These are phyloP conservation scores for Drosophila micromelanica DNA, from an alignment of 1,140 invertebrate genomes.

Conservation along the genomic window DNA sequence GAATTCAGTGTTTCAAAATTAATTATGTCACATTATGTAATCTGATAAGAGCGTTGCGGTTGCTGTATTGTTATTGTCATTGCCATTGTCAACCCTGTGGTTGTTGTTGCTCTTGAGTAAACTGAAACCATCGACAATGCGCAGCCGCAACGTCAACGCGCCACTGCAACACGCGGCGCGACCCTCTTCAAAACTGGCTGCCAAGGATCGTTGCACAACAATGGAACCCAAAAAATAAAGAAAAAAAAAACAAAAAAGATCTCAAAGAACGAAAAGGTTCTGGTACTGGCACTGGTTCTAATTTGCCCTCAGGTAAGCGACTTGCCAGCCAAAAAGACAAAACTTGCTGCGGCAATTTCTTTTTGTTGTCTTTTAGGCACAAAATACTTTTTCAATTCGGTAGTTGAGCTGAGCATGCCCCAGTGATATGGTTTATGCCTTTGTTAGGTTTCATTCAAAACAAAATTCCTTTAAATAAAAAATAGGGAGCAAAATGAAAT, in stretches of 20 bases:
- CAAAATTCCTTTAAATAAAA: conserved; percentile 23
- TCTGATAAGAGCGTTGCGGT: conserved; percentile 75
- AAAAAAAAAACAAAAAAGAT: neutral
- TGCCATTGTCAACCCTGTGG: conserved; percentile 17
- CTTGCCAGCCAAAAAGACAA: conserved; percentile 24
- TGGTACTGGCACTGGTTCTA: conserved; percentile 23
- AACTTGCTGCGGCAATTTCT: conserved; percentile 38
- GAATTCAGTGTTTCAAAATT: conserved; percentile 61
- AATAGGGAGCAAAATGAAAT: conserved; percentile 7
- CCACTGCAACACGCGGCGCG: conserved; percentile 37
- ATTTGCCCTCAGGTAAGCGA: conserved; percentile 43
- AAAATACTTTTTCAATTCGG: conserved; percentile 32
- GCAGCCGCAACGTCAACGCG: conserved; percentile 65
- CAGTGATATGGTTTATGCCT: conserved; percentile 28
- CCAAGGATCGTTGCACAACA: conserved; percentile 30
- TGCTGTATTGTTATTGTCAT: conserved; percentile 25
- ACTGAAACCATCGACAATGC: conserved; percentile 40
- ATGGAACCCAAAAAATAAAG: neutral
- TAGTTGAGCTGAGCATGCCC: conserved; percentile 18
- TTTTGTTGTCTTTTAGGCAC: conserved; percentile 21
- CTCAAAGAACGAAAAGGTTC: conserved; percentile 1
- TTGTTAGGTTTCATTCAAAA: conserved; percentile 50
- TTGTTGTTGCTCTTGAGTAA: conserved; percentile 32
- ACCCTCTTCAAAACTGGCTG: conserved; percentile 57
- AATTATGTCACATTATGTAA: conserved; percentile 84